phyloP scores from a whole-genome alignment of 2,888 invertebrate species.

The Polymixis flavicincta region DNA sequence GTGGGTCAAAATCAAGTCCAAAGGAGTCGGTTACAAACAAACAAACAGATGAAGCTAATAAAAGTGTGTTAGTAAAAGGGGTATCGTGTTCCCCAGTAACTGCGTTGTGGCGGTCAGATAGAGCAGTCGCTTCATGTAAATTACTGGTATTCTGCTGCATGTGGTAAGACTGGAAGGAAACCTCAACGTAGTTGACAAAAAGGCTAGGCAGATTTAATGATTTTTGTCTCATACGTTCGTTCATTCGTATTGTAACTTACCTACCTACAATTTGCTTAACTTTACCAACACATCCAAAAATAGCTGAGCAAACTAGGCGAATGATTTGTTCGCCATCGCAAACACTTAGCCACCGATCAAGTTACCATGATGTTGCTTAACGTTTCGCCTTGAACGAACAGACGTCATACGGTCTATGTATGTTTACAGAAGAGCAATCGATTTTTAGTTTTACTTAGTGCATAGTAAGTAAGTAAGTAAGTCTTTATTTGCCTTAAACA shows the following conservation, averaged over 20 bases:
- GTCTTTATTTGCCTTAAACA: too few species aligned
- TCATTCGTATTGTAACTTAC: not conserved
- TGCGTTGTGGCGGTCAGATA: not conserved
- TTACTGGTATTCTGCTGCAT: not conserved
- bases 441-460: too few species aligned
- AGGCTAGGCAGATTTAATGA: not conserved
- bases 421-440: constrained; percentile 6
- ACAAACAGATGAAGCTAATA: too few species aligned
- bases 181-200: too few species aligned
- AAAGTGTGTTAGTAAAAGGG: too few species aligned
- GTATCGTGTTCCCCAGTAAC: not conserved
- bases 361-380: constrained; percentile 46
- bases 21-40: too few species aligned
- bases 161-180: not conserved
- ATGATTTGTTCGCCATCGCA: constrained; percentile 44
- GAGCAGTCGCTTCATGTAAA: not conserved
- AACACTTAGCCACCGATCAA: constrained; percentile 48
- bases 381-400: constrained; percentile 37
- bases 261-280: not conserved
- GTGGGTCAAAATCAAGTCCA: too few species aligned
- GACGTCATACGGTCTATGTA: constrained; percentile 37
- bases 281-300: constrained; percentile 19
- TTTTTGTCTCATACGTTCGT: not conserved
- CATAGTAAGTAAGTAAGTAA: too few species aligned
- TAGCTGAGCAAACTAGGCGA: constrained; percentile 33